phyloP scores from a whole-genome alignment of 2,113 vertebrate species.

The Cyrtonyx montezumae region DNA sequence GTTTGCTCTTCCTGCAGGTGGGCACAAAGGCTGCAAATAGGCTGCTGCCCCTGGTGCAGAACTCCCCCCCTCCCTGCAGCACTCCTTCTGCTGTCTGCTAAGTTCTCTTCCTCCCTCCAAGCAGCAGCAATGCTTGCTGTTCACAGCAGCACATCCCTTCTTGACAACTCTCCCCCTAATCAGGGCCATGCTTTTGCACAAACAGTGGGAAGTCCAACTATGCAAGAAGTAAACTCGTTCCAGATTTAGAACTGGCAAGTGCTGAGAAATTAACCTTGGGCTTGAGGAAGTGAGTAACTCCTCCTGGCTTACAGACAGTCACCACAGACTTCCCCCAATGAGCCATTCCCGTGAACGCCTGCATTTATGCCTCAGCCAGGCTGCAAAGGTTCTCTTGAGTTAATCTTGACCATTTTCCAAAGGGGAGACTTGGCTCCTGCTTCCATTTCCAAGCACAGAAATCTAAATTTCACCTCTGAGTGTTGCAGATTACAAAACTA shows the following conservation, averaged over 20 bases:
- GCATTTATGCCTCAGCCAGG: not conserved
- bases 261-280: constrained; percentile 35
- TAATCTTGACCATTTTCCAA: constrained; percentile 28
- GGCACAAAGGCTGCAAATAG: not conserved
- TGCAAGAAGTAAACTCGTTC: not conserved
- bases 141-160: not conserved
- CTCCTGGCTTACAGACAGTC: constrained; percentile 7
- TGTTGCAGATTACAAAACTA: constrained; percentile 38
- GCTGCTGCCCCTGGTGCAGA: not conserved
- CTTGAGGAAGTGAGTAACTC: constrained; percentile 54
- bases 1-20: not conserved
- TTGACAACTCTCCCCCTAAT: not conserved
- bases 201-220: constrained; percentile 31
- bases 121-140: not conserved
- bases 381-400: not conserved
- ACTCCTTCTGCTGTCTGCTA: not conserved
- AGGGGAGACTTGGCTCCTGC: constrained; percentile 21
- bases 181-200: not conserved
- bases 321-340: not conserved
- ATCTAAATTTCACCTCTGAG: constrained; percentile 48
- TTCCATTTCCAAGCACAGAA: constrained; percentile 37
- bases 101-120: not conserved
- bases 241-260: not conserved
- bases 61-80: not conserved
- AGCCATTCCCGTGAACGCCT: not conserved